Base-by-base conservation (phyloP, 53 echinoderm and acorn worm species). In the Henricia sp. region DNA sequence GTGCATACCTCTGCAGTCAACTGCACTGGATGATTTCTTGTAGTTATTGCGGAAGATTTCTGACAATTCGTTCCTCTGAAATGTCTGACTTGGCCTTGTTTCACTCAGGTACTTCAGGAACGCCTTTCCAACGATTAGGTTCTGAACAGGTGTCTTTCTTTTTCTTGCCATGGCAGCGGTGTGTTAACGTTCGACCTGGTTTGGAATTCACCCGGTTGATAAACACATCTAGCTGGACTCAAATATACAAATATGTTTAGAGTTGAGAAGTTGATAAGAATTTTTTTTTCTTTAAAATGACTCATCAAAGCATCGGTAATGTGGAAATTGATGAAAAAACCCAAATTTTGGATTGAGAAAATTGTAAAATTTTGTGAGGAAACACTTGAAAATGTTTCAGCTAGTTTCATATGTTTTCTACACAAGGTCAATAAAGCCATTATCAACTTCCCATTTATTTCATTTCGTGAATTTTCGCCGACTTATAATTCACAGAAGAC, bases 31-130 rank as follows among this genome's bases (percentile, higher is more conserved):
- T 9, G 33, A 26, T 4, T 55, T 55, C 63, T 48, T 80, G 51
- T 44, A 80, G 1, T 50, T 24, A 64, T 80, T 65, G 19, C n/a
- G 32, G 80, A 24, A 80, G 21, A 80, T 62, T 14, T 80, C 80
- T 3, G 43, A 6, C 16, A 80, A 29, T 46, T 80, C 64, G 1
- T 6, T 6, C 37, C 23, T 80, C 33, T 0, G 20, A 43, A 62
- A 46, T 3, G 19, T 20, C 5, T 5, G 20, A 27, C 63, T 16
- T 46, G 43, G n/a, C 2, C 48, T 63, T 1, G 35, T 65, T 0
- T 34, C 34, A 6, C 64, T 43, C 43, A 80, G 50, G 50, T 63
- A 64, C 50, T 50, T 62, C 63, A 80, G 34, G 65, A 80, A 80
- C 28, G 62, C 65, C 30, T 34, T 50, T 20, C 80, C 80, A 17